Conservation (phyloP, 2,888 invertebrate genomes). For the Nomada hirtipes region DNA sequence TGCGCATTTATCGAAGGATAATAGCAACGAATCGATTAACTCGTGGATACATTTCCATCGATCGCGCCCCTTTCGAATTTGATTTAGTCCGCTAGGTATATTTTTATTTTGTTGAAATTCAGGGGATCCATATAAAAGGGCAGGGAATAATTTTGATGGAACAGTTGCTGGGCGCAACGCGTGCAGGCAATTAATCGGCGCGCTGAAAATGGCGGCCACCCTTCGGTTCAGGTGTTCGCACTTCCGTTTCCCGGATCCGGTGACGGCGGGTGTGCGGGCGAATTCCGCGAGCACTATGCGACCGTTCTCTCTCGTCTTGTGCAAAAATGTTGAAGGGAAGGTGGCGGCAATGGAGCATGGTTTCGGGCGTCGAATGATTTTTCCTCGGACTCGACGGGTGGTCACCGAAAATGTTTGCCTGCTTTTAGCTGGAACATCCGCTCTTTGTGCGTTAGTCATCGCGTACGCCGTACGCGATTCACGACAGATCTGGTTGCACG, state of each 20-base stretch:
- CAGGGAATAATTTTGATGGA: slow-evolving; percentile 5
- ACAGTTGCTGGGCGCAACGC: slow-evolving; percentile 11
- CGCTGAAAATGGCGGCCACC: slow-evolving; percentile 39
- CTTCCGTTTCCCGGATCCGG: slow-evolving; percentile 69
- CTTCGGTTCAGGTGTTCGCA: slow-evolving; percentile 64
- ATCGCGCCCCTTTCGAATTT: not conserved
- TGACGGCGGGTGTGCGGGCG: slow-evolving; percentile 34
- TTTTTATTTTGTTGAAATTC: not conserved
- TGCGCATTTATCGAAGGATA: too few relatives aligned
- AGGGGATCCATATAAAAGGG: not conserved
- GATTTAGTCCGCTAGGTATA: not conserved
- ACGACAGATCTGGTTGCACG: too few relatives aligned
- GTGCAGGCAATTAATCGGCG: slow-evolving; percentile 47
- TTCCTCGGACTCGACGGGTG: slow-evolving; percentile 11
- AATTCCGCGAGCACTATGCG: slow-evolving; percentile 45
- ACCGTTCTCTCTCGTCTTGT: not conserved
- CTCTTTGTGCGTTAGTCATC: not conserved
- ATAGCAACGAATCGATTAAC: too few relatives aligned
- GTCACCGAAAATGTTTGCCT: slow-evolving; percentile 15
- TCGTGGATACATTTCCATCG: too few relatives aligned
- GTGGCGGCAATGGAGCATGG: slow-evolving; percentile 1
- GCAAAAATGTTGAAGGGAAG: not conserved
- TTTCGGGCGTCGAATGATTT: not conserved
- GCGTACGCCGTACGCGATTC: not conserved
- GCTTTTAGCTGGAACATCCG: slow-evolving; percentile 14